Evolutionary conservation across 2,888 invertebrate genomes (phyloP), one percentile per base, ranked within the genome.

Genomic region (Tanaodytes sp.): DNA sequence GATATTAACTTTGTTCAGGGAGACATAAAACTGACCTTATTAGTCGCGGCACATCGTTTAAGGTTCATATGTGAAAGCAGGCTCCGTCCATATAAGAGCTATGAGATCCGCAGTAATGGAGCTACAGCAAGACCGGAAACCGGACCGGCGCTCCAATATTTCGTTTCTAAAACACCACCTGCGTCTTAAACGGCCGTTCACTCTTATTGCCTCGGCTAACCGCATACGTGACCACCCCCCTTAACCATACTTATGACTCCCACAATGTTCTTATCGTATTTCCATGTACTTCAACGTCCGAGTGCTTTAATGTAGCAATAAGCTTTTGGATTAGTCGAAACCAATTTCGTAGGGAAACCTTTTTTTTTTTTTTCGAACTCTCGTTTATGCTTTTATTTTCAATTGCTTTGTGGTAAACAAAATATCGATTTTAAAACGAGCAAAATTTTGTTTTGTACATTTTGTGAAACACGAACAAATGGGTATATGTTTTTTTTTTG

Each of bases 1-100:
- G 39, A 70, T 70, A 70, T 65, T 70, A 70, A 65, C 63, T 72
- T 69, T 69, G 69, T 66, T 66, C 72, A 39, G 54, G 55, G 59
- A 48, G 66, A 66, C 66, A 69, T 72, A 69, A 72, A 72, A 63
- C 69, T 69, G 63, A 66, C 69, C 72, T 66, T 72, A 71, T 71
- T 68, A 68, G 72, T 68, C 64, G 68, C 43, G 54, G 67, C 65
- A 72, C 72, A 65, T 62, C 62, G 65, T 65, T 72, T 68, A 70
- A 70, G 57, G 65, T 61, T 70, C 61, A 57, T 61, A 61, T 57
- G 62, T 42, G 70, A 70, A 65, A 70, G 63, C 63, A 55, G 59
- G 39, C 63, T 64, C 54, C 58, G 59, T 69, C 63, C 63, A 64
- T 69, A 69, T 64, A 59, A 69, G 59, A 64, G 63, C 68, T 54